Base-by-base conservation (phyloP, 2,113 vertebrate genomes). In the Syrrhaptes paradoxus region DNA sequence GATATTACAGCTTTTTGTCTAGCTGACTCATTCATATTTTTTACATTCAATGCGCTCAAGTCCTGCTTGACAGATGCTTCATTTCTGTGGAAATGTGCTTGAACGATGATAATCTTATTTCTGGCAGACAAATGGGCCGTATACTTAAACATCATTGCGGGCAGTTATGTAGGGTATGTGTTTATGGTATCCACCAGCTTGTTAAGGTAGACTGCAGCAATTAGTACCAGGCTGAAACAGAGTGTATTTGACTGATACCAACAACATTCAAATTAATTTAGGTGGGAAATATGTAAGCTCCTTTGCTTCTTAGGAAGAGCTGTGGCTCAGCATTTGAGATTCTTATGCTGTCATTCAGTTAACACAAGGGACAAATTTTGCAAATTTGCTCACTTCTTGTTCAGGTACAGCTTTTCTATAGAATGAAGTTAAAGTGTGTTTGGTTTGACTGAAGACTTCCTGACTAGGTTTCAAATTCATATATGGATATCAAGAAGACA, bases 61-160 rank as follows among this genome's bases (percentile, higher is more conserved):
- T 97, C 78, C 71, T 93, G 84, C 85, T 95, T 93, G 81, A 96
- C 93, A 89, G 94, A 89, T 10, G 22, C 29, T 67, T 93, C 51
- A 43, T 95, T 96, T 88, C 87, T 74, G 31, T 92, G 83, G 71
- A 86, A 95, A 63, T 65, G 85, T 71, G 91, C 85, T 89, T 92
- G 93, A 95, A 92, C 90, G 54, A 61, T 61, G 93, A 96, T 96
- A 54, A 67, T 68, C 94, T 96, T 61, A 62, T 95, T 97, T 96
- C 94, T 97, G 93, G 87, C 76, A 85, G 87, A 78, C 74, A 92
- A 93, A 95, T 78, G 57, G 81, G 46, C 83, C 41, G 7, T 93
- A 72, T 13, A 68, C 83, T 79, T 77, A 52, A 57, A 20, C 17
- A 59, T 73, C 54, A 43, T 57, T 89, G 74, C 63, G 52, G 90